These are phyloP conservation scores for Rhagologus leucostigma DNA, from an alignment of 2,113 vertebrate genomes.

Conservation along the genomic window DNA sequence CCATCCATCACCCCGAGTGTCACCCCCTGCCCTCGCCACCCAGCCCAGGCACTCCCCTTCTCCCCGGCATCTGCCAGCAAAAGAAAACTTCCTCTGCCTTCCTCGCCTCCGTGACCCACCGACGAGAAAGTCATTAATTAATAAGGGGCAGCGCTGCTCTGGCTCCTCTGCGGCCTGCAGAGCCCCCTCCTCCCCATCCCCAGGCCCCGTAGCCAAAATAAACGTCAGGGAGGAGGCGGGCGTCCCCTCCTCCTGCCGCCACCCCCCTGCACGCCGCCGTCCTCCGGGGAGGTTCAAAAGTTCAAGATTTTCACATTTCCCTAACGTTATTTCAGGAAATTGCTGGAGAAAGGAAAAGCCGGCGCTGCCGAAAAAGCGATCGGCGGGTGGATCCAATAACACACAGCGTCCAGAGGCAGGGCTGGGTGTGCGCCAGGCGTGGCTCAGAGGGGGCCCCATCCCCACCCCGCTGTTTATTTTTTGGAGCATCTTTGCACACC, in stretches of 20 bases:
- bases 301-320: constrained; percentile 36
- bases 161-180: neutral
- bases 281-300: constrained; percentile 61
- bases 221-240: constrained; percentile 27
- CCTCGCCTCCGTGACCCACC: constrained; percentile 8
- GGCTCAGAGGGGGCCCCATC: neutral
- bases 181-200: neutral
- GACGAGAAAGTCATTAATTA: constrained; percentile 41
- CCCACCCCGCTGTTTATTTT: fast-evolving
- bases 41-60: constrained; percentile 26
- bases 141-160: neutral
- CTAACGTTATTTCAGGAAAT: constrained; percentile 24
- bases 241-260: constrained; percentile 1
- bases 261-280: neutral
- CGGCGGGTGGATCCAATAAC: neutral
- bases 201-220: constrained; percentile 35
- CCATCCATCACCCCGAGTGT: constrained; percentile 23
- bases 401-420: neutral
- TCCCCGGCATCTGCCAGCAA: constrained; percentile 5
- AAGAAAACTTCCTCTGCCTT: constrained; percentile 58
- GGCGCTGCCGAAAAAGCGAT: constrained; percentile 29
- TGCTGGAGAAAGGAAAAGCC: constrained; percentile 41
- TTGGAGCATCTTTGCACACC: neutral
- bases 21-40: constrained; percentile 14
- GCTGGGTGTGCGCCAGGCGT: neutral